Percentiles rank a stretch among this genome's conserved stretches.
These are phyloP conservation scores for Scyliorhinus canicula DNA, from an alignment of 2,797 vertebrate genomes.

Conservation along the genomic window DNA sequence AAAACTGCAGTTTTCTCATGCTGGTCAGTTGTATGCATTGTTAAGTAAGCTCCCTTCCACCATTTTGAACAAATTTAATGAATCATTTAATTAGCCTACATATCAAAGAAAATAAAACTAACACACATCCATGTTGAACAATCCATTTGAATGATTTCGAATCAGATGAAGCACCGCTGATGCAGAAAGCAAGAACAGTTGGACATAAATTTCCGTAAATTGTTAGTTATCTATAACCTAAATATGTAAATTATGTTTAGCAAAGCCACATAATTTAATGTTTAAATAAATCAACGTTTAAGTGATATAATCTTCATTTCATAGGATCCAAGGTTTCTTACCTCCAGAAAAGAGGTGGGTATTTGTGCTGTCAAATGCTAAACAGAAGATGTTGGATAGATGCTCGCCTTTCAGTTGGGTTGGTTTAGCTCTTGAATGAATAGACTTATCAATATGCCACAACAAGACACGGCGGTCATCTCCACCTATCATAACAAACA, in stretches of 20 bases:
- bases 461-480: constrained; percentile 93
- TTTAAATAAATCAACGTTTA: constrained; percentile 4
- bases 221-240: background rate
- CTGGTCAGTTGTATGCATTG: background rate
- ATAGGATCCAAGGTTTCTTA: constrained; percentile 50
- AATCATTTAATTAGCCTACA: background rate
- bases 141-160: background rate
- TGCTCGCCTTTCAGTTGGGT: constrained; percentile 93
- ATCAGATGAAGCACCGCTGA: background rate
- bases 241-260: background rate
- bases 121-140: background rate
- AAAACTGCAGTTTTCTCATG: background rate
- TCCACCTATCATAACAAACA: constrained; percentile 65
- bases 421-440: constrained; percentile 83
- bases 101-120: background rate
- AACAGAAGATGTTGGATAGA: constrained; percentile 96
- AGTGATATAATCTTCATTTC: background rate
- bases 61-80: background rate
- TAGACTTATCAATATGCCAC: constrained; percentile 93
- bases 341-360: constrained; percentile 93
- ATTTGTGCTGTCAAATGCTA: constrained; percentile 97
- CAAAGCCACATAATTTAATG: background rate
- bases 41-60: background rate
- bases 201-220: background rate
- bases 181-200: background rate